Evolutionary conservation across 2,113 vertebrate genomes (phyloP), one percentile per base, ranked within the genome.

Genomic region (Patagioenas fasciata): DNA sequence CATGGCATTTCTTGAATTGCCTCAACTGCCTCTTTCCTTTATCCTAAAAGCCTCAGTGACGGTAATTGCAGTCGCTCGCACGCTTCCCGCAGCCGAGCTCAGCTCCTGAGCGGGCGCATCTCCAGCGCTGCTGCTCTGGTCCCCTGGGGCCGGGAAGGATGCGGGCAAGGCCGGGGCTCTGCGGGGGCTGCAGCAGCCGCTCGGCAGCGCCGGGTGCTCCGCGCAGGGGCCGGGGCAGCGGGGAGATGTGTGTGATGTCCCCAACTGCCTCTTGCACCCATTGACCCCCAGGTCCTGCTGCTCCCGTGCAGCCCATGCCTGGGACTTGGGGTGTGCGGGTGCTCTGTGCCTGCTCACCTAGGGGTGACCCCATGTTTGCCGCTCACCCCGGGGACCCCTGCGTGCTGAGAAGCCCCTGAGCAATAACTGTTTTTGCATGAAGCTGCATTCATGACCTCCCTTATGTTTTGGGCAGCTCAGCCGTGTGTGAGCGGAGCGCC

Each of bases 21-120:
- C 23, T 78, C 71, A 74, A 86, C 91, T 40, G 88, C 82, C 82
- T 90, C 88, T 66, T 87, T 69, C 86, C 86, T n/a, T 47, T 32
- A 53, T 82, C 48, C 36, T 44, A 48, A 86, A 71, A 92, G 92
- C 96, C 58, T 4, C 0, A 21, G 88, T 3, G n/a, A 26, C 60
- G 56, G 47, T 57, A 74, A 83, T 47, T 78, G 58, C 85, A 44
- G 61, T 21, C 2, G 2, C 83, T 86, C 2, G 0, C n/a, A 9
- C 0, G 28, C 73, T 67, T 64, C 78, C 74, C 15, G 14, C 34
- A 34, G 5, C 64, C 0, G 3, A 66, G 90, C 85, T 60, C 0
- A 2, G 54, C 23, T 90, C 65, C 29, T 8, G 13, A 6, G 34
- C 3, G 3, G 40, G 44, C 70, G 5, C 24, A 14, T 7, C 48